A percentile compares a stretch with the other conserved stretches of the same genome.
phyloP scores from a whole-genome alignment of 2,888 invertebrate species.

The Drosophila heteroneura region DNA sequence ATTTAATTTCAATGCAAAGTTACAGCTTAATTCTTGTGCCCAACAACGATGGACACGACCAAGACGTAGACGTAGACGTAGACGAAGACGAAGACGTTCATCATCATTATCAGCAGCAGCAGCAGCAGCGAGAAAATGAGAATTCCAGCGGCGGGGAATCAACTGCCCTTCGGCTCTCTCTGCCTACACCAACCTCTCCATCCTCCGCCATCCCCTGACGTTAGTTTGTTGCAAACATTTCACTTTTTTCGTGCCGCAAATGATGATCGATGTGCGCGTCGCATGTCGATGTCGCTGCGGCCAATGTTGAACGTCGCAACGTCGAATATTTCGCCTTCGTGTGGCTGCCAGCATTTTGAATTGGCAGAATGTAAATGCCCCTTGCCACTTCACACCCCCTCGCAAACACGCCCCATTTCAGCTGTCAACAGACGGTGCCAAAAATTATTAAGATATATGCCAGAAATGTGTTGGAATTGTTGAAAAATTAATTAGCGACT shows the following conservation, averaged over 20 bases:
- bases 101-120: constrained; percentile 52
- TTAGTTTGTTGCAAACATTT: constrained; percentile 61
- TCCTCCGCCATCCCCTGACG: constrained; percentile 10
- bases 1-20: constrained; percentile 80
- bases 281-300: constrained; percentile 64
- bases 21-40: constrained; percentile 79
- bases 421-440: constrained; percentile 60
- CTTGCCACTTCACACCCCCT: constrained; percentile 17
- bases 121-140: constrained; percentile 53
- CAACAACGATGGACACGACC: constrained; percentile 46
- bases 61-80: constrained; percentile 19
- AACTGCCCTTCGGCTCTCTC: constrained; percentile 12
- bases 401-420: neutral
- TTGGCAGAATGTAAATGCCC: constrained; percentile 71
- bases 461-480: constrained; percentile 42
- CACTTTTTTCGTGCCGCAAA: constrained; percentile 80
- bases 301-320: constrained; percentile 13
- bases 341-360: constrained; percentile 56
- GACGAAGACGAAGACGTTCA: constrained; percentile 48
- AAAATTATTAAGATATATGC: constrained; percentile 78
- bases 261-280: constrained; percentile 80
- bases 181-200: constrained; percentile 3
- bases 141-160: constrained; percentile 63
- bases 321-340: constrained; percentile 43
- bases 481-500: constrained; percentile 69